These are phyloP conservation scores for Sphaerophoria rueppellii DNA, from an alignment of 2,888 invertebrate species.

Conservation along the genomic window DNA sequence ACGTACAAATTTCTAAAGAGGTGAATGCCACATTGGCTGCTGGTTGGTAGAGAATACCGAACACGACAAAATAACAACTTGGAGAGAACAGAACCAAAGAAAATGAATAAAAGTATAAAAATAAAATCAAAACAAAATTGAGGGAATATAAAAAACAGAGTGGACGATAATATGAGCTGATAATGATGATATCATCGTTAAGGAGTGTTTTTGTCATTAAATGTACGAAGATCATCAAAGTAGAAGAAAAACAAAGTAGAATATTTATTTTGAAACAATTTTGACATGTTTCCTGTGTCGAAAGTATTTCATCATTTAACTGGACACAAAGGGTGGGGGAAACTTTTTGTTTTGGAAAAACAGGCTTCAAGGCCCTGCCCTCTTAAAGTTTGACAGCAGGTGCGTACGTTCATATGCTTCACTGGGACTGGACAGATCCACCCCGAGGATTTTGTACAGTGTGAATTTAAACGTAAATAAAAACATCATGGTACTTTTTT, in stretches of 20 bases:
- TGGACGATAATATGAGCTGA: constrained; percentile 49
- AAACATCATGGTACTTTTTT: too few relatives aligned
- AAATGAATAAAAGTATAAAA: constrained; percentile 44
- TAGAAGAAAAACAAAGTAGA: neutral
- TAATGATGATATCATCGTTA: constrained; percentile 61
- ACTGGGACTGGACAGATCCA: too few relatives aligned
- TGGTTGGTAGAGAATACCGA: neutral
- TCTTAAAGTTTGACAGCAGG: too few relatives aligned
- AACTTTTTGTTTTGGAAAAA: too few relatives aligned
- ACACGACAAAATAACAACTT: constrained; percentile 12
- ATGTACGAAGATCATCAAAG: constrained; percentile 4
- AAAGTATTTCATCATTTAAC: too few relatives aligned
- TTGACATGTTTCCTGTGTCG: too few relatives aligned
- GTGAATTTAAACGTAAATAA: too few relatives aligned
- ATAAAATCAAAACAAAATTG: constrained; percentile 52
- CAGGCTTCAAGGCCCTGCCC: too few relatives aligned
- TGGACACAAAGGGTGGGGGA: too few relatives aligned
- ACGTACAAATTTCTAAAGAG: neutral
- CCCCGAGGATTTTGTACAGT: too few relatives aligned
- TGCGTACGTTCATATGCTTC: too few relatives aligned
- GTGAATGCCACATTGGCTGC: constrained; percentile 16
- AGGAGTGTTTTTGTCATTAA: constrained; percentile 45
- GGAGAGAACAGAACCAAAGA: constrained; percentile 29
- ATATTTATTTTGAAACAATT: neutral
- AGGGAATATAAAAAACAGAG: constrained; percentile 48